Base-by-base conservation (phyloP, 2,113 vertebrate genomes). In the Ailurus styani region DNA sequence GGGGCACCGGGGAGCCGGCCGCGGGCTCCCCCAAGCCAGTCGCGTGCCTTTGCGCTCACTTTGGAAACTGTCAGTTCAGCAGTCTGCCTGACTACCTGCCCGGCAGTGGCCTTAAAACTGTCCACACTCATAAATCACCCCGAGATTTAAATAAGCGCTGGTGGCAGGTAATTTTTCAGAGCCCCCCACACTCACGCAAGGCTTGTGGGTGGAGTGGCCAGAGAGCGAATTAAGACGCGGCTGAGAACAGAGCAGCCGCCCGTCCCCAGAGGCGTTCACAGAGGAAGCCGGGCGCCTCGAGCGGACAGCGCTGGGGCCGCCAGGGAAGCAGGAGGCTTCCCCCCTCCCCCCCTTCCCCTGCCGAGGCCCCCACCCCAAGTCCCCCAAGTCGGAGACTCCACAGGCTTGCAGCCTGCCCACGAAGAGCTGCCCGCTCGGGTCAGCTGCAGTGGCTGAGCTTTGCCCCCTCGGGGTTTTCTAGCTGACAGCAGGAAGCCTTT, bases 141-240 rank as follows among this genome's bases (percentile, higher is more conserved):
- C 54, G 82, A 96, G 98, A 98, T 99, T 99, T 99, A 98, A 99
- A 98, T 98, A 99, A 99, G 99, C 98, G 96, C 98, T 87, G 40
- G 97, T 98, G 99, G 99, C 99, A 99, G 98, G 99, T 97, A 95
- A 98, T 99, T 99, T 98, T 98, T 99, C 99, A 99, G 98, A 97
- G 98, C 97, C 97, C 97, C 96, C 98, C 98, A 96, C 97, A 97
- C 98, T 98, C 98, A 87, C 10, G 29, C 47, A 12, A 20, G 57
- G 93, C 75, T 79, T 87, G n/a, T 0, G 52, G 94, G 91, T 83
- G 93, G 86, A 78, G 79, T 78, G 0, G 3, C 85, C 96, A 96
- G 90, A 31, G 94, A 95, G 55, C 68, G 94, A 97, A 97, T 92
- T 23, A 66, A 98, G 70, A 37, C 1, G 57, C 57, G 34, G 72